Conservation (phyloP, 2,113 vertebrate species). For the Variabilichromis moorii region DNA sequence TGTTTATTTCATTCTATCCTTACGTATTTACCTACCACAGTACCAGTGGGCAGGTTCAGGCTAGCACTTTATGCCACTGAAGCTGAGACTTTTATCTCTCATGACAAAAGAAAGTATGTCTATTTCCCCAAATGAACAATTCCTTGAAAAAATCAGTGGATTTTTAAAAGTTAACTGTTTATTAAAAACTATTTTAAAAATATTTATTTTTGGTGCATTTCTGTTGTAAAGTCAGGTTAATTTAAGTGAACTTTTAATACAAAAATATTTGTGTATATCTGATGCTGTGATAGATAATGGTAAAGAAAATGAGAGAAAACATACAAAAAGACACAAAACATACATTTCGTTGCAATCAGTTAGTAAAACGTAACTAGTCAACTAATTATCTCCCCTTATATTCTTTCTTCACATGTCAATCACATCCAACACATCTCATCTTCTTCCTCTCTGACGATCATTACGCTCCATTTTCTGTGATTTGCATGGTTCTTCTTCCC, state of each 20-base stretch:
- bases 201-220: background rate
- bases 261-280: background rate
- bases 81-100: background rate
- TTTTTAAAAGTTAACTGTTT: background rate
- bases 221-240: background rate
- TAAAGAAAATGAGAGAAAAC: background rate
- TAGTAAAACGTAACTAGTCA: background rate
- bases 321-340: background rate
- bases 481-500: constrained; percentile 3
- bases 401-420: background rate
- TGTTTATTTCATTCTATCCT: background rate
- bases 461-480: background rate
- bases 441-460: background rate
- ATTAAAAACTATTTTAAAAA: background rate
- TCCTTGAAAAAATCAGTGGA: background rate
- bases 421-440: background rate
- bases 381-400: background rate
- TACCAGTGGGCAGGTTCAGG: background rate
- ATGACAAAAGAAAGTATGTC: background rate
- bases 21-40: background rate
- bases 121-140: background rate
- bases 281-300: background rate
- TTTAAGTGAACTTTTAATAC: background rate
- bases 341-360: background rate
- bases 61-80: background rate